Conservation (phyloP, 2,888 invertebrate genomes). For the Scotopteryx bipunctaria region DNA sequence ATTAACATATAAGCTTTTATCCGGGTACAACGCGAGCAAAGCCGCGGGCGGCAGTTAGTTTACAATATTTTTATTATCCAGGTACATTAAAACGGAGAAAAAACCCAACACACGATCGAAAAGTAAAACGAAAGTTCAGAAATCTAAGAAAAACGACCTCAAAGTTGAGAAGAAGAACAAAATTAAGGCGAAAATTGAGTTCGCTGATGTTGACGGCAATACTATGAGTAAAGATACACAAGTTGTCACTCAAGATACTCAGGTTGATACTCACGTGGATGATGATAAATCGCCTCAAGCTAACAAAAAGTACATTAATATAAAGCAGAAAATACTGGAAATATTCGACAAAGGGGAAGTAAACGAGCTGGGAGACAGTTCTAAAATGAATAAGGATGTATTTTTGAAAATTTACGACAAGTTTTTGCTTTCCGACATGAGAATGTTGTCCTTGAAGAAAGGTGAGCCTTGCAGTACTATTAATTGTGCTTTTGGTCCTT, state of each 20-base stretch:
- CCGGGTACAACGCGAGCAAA: too few relatives aligned
- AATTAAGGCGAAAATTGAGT: slow-evolving; percentile 5
- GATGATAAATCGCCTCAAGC: slow-evolving; percentile 9
- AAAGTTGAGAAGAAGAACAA: background rate
- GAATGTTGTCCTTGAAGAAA: slow-evolving; percentile 25
- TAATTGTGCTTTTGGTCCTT: too few relatives aligned
- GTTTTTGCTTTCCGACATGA: slow-evolving; percentile 20
- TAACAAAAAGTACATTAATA: slow-evolving; percentile 15
- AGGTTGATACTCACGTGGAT: background rate
- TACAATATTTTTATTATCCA: background rate
- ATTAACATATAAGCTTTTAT: too few relatives aligned
- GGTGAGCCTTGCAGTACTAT: too few relatives aligned
- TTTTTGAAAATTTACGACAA: slow-evolving; percentile 24
- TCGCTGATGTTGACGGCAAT: slow-evolving; percentile 3
- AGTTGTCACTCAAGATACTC: too few relatives aligned
- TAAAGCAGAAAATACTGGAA: slow-evolving; percentile 15
- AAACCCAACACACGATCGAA: slow-evolving; percentile 9
- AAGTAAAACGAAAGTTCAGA: slow-evolving; percentile 1
- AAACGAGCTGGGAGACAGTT: slow-evolving; percentile 3
- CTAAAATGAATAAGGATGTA: slow-evolving; percentile 7
- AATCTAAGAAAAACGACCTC: background rate
- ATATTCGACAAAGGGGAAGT: slow-evolving; percentile 14
- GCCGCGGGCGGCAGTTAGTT: too few relatives aligned
- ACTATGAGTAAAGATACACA: too few relatives aligned
- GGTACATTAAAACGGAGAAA: slow-evolving; percentile 13